Base-by-base conservation (phyloP, 2,888 invertebrate genomes). In the Agonopterix subpropinquella region DNA sequence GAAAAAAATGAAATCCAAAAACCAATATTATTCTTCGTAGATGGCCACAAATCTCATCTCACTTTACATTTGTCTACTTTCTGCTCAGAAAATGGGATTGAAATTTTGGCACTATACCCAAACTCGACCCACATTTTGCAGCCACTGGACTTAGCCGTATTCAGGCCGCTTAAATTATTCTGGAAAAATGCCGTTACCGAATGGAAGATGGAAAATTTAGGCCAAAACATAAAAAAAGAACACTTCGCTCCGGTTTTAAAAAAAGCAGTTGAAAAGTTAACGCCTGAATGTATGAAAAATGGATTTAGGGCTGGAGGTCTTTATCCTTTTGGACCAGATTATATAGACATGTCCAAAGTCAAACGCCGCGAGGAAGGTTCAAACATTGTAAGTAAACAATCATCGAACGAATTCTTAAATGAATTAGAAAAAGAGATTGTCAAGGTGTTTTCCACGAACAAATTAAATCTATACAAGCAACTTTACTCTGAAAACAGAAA, bases 21-120 rank as follows among this genome's bases (percentile, higher is more conserved):
- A n/a, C 56, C 53, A 1, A n/a, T 53, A 2, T 8, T 56, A 1
- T 56, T 52, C 8, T 67, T 63, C 48, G 47, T 70, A 44, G 64
- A 68, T 53, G 65, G 64, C 18, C 65, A 64, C 54, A 45, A 49
- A 18, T 62, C 60, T 11, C 62, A 64, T 47, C 41, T 61, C 45
- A 61, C 62, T 43, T 47, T 59, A 43, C 55, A 58, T 55, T 53
- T 63, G 43, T 57, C 55, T 28, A 50, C 59, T 48, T 65, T 61
- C 57, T 66, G 64, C 49, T 28, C 44, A 15, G 50, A 57, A 49
- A 61, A 59, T 52, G 53, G 54, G 28, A 64, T 62, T 47, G 55
- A 57, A 53, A 45, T 61, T 28, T 55, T 61, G 44, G 52, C 59
- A n/a, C 47, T 61, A 42, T 28, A 57, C 53, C 56, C 59, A 47